These are phyloP conservation scores for Cyphomyrus discorhynchus DNA, from an alignment of 2,113 vertebrate species.

Conservation along the genomic window DNA sequence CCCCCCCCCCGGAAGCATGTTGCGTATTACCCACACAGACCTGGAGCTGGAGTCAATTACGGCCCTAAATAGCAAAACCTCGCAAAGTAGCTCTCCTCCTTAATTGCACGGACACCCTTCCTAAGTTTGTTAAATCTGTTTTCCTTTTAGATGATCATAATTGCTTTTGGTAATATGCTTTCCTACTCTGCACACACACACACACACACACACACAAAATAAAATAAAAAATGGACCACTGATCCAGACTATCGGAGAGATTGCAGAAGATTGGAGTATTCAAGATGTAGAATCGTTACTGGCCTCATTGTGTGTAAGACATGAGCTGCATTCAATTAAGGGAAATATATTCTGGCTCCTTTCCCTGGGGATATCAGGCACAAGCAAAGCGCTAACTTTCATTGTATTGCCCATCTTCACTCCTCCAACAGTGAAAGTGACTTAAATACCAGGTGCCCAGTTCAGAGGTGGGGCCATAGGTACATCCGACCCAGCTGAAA, in stretches of 20 bases:
- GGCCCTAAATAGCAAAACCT: conserved; percentile 35
- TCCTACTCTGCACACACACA: conserved; percentile 35
- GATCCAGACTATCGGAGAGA: conserved; percentile 42
- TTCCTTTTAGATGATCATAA: conserved; percentile 37
- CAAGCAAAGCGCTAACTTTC: background rate
- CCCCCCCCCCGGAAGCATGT: background rate
- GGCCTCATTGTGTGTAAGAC: conserved; percentile 29
- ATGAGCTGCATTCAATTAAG: conserved; percentile 33
- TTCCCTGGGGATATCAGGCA: background rate
- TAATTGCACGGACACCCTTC: conserved; percentile 37
- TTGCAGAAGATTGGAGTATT: conserved; percentile 44
- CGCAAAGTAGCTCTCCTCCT: conserved; percentile 33
- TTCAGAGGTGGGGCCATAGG: background rate
- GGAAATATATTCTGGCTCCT: background rate
- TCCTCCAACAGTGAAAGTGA: background rate
- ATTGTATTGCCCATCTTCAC: background rate
- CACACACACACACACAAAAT: conserved; percentile 26
- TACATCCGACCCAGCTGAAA: background rate
- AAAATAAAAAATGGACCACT: conserved; percentile 31
- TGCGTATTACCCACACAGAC: conserved; percentile 29
- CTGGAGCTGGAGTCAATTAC: conserved; percentile 38
- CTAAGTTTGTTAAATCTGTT: conserved; percentile 35
- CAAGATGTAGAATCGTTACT: conserved; percentile 34
- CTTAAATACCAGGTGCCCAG: background rate
- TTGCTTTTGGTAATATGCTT: conserved; percentile 40